Percentiles rank a stretch among this genome's conserved stretches.
Evolutionary conservation across 2,888 invertebrate species (phyloP).

Genomic region (Carpatolechia fugitivella): DNA sequence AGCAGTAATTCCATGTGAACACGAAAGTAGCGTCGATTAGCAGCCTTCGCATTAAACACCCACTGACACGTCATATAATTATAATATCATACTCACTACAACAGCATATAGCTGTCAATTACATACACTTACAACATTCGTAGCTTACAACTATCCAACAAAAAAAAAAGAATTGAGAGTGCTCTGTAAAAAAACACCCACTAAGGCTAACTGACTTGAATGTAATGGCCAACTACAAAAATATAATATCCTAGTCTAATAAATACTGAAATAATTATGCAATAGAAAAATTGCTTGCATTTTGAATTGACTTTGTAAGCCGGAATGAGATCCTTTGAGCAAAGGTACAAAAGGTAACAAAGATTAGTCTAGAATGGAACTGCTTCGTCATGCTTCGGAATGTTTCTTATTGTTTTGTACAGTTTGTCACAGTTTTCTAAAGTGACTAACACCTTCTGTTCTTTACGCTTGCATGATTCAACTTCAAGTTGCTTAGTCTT

Average conservation of each 20-base stretch:
- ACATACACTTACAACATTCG: background rate
- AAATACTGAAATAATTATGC: background rate
- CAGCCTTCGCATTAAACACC: no score
- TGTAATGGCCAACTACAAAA: no score
- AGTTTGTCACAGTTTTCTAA: slow-evolving; percentile 14
- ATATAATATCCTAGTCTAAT: background rate
- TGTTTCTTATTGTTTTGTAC: slow-evolving; percentile 5
- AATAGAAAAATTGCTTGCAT: background rate
- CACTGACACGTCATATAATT: no score
- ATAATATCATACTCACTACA: no score
- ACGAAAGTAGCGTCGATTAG: no score
- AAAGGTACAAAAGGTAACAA: no score
- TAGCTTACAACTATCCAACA: background rate
- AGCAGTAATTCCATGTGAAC: no score
- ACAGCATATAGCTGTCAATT: no score
- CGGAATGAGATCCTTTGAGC: no score
- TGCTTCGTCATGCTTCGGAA: slow-evolving; percentile 2
- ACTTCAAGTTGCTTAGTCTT: slow-evolving; percentile 11
- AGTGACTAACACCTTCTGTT: slow-evolving; percentile 9
- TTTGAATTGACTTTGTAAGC: background rate
- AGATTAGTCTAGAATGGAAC: slow-evolving; percentile 1
- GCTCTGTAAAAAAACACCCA: no score
- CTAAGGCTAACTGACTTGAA: no score
- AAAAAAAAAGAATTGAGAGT: no score
- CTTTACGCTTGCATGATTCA: background rate